Conservation (phyloP, 2,888 invertebrate genomes). For the Amiota mariae region DNA sequence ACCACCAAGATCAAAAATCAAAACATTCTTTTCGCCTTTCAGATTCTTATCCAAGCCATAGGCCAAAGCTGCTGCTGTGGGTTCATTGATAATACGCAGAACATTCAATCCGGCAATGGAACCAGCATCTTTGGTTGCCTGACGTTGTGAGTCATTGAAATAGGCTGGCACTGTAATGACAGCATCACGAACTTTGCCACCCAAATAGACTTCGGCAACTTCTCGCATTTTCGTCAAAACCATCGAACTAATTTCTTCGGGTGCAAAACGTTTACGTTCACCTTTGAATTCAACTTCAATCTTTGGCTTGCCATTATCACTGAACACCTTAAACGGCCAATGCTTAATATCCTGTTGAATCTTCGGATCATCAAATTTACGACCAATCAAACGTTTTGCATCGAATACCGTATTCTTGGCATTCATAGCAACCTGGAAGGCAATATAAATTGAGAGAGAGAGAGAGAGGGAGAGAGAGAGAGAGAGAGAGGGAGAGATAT, state of each 20-base stretch:
- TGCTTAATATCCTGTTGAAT: slow-evolving; percentile 88
- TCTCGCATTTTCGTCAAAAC: slow-evolving; percentile 89
- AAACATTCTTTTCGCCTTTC: slow-evolving; percentile 82
- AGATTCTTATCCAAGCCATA: slow-evolving; percentile 87
- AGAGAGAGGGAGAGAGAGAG: no score
- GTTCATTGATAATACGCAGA: slow-evolving; percentile 91
- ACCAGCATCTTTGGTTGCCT: slow-evolving; percentile 93
- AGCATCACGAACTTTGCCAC: slow-evolving; percentile 82
- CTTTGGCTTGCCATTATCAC: slow-evolving; percentile 82
- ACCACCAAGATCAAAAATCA: slow-evolving; percentile 86
- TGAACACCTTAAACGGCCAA: slow-evolving; percentile 84
- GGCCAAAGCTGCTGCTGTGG: slow-evolving; percentile 90
- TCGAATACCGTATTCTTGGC: slow-evolving; percentile 87
- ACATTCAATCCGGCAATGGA: slow-evolving; percentile 89
- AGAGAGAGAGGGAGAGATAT: no score
- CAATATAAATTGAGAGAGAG: not conserved
- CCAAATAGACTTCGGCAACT: slow-evolving; percentile 84
- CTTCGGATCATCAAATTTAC: slow-evolving; percentile 83
- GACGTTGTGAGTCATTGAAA: slow-evolving; percentile 87
- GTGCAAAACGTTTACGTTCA: slow-evolving; percentile 83
- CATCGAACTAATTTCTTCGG: slow-evolving; percentile 91
- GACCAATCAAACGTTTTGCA: slow-evolving; percentile 88
- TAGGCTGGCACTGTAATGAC: slow-evolving; percentile 90
- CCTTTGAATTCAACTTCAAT: slow-evolving; percentile 84
- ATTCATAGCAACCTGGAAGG: slow-evolving; percentile 82